Conservation (phyloP, 2,888 invertebrate genomes). For the Drosophila putrida region DNA sequence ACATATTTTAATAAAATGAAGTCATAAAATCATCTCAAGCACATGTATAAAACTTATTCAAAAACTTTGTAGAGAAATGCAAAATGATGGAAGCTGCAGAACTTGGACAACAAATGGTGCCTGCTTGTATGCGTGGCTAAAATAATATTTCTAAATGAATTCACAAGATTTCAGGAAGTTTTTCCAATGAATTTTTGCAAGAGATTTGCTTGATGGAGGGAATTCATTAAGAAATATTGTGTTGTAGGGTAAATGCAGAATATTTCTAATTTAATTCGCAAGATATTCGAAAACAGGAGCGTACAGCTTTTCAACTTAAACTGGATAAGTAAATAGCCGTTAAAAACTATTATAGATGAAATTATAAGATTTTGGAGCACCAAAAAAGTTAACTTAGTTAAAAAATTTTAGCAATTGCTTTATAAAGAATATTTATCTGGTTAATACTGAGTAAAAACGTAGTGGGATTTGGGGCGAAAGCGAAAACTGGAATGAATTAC, state of each 20-base stretch:
- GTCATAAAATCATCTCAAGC: slow-evolving; percentile 61
- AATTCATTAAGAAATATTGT: too few relatives aligned
- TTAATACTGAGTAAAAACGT: neutral
- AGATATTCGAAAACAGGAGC: too few relatives aligned
- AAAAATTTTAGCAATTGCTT: neutral
- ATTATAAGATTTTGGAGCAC: neutral
- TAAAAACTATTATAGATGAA: neutral
- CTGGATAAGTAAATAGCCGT: too few relatives aligned
- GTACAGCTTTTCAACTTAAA: too few relatives aligned
- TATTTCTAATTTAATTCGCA: neutral
- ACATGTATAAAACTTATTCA: slow-evolving; percentile 65
- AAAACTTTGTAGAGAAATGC: slow-evolving; percentile 48
- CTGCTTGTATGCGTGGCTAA: slow-evolving; percentile 6
- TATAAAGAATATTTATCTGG: neutral
- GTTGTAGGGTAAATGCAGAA: too few relatives aligned
- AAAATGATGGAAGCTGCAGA: slow-evolving; percentile 46
- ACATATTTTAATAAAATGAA: slow-evolving; percentile 78
- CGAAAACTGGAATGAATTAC: slow-evolving; percentile 24
- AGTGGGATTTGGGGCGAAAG: slow-evolving; percentile 1
- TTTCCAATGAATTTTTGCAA: neutral
- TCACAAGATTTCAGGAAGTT: slow-evolving; percentile 11
- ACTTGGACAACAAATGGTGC: slow-evolving; percentile 25
- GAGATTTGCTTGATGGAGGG: neutral
- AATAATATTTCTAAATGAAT: slow-evolving; percentile 23
- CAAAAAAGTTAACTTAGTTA: neutral